Evolutionary conservation across 2,797 vertebrate genomes (phyloP).

Genomic region (Caiman crocodilus): DNA sequence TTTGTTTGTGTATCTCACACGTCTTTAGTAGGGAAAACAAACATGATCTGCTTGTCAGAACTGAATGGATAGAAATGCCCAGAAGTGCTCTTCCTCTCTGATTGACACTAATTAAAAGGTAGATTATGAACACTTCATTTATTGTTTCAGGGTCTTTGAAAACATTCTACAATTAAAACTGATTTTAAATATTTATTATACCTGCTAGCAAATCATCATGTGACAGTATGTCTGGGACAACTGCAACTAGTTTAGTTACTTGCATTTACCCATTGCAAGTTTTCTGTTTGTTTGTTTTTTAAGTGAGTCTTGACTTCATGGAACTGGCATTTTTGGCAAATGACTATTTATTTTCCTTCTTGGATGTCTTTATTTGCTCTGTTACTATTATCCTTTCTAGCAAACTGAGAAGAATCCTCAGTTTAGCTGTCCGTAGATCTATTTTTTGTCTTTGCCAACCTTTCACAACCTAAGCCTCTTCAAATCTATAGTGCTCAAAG

Average conservation of each 20-base stretch:
- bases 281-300: not conserved
- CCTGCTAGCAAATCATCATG: not conserved
- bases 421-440: too few species aligned
- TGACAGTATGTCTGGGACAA: not conserved
- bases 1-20: not conserved
- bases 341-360: not conserved
- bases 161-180: not conserved
- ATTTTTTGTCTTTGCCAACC: not conserved
- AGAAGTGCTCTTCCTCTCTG: not conserved
- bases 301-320: not conserved
- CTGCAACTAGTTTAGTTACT: not conserved
- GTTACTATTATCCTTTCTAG: not conserved
- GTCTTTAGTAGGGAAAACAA: fast-evolving
- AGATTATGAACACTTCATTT: not conserved
- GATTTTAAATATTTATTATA: not conserved
- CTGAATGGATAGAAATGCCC: not conserved
- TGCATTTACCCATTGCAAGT: not conserved
- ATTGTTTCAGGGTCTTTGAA: not conserved
- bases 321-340: not conserved
- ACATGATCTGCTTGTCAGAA: not conserved
- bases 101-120: not conserved
- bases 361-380: not conserved
- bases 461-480: not conserved
- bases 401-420: not conserved
- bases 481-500: not conserved